These are phyloP conservation scores for Lumbricus terrestris DNA, from an alignment of 2,888 invertebrate genomes.

Conservation along the genomic window DNA sequence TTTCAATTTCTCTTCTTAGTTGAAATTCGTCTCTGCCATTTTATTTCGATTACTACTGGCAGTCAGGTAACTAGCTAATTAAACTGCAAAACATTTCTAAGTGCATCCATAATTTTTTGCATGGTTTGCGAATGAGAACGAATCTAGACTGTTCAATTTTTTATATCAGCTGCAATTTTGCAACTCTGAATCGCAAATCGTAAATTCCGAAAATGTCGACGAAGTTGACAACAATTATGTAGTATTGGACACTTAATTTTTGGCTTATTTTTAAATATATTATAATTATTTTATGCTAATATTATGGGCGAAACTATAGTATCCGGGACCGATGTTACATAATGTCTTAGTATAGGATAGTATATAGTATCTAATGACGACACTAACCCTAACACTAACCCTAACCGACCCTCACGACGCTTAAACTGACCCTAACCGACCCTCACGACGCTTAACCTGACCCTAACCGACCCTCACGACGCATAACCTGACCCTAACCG, in stretches of 20 bases:
- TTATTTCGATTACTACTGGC: neutral
- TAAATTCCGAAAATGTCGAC: neutral
- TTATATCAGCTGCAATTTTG: neutral
- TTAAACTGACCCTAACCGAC: too few species aligned
- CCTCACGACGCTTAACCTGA: too few species aligned
- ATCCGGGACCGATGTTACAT: too few species aligned
- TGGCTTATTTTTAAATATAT: too few species aligned
- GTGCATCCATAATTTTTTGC: neutral
- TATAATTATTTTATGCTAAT: too few species aligned
- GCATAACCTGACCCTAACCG: too few species aligned
- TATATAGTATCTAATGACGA: too few species aligned
- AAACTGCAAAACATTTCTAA: neutral
- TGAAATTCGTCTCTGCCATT: neutral
- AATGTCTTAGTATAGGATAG: too few species aligned
- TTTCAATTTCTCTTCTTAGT: neutral
- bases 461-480: too few species aligned
- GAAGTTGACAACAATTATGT: neutral
- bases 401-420: too few species aligned
- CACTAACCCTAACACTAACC: too few species aligned
- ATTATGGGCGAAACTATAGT: too few species aligned
- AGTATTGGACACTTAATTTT: neutral
- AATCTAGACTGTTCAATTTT: neutral
- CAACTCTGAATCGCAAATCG: neutral
- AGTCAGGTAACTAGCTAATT: neutral
- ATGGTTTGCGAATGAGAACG: neutral